These are phyloP conservation scores for Gadopsis marmoratus DNA, from an alignment of 2,797 vertebrate species.

Conservation along the genomic window DNA sequence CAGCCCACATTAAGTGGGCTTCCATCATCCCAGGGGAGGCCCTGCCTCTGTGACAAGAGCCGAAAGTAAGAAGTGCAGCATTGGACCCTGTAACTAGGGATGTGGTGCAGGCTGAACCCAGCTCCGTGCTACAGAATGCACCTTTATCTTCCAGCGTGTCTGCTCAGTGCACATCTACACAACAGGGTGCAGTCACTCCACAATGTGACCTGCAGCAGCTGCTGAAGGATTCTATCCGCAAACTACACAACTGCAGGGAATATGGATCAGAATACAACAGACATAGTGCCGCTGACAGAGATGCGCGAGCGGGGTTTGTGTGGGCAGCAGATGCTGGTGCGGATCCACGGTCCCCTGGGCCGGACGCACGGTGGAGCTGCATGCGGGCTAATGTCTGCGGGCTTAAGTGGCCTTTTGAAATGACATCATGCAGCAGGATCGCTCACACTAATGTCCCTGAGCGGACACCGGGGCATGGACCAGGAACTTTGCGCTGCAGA, in stretches of 20 bases:
- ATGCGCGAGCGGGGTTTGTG: background rate
- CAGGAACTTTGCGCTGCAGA: no score
- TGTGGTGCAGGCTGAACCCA: background rate
- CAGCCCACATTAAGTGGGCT: constrained; percentile 18
- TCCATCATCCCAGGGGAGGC: constrained; percentile 34
- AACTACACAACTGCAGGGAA: no score
- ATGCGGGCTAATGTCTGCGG: constrained; percentile 58
- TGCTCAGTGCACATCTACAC: constrained; percentile 5
- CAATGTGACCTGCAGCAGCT: constrained; percentile 6
- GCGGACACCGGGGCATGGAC: no score
- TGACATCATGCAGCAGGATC: constrained; percentile 63
- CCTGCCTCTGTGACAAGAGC: background rate
- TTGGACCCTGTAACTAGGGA: constrained; percentile 4
- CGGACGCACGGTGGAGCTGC: constrained; percentile 55
- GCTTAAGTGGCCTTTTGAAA: constrained; percentile 68
- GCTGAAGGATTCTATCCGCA: constrained; percentile 22
- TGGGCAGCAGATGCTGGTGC: constrained; percentile 72
- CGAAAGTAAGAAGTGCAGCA: background rate
- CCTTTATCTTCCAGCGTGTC: background rate
- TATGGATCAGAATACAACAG: no score
- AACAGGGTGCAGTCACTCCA: constrained; percentile 3
- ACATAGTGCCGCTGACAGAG: no score
- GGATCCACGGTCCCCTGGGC: constrained; percentile 66
- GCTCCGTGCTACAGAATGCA: background rate
- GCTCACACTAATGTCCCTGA: background rate